Evolutionary conservation across 2,888 invertebrate species (phyloP).

Genomic region (Ormyrus rosae): DNA sequence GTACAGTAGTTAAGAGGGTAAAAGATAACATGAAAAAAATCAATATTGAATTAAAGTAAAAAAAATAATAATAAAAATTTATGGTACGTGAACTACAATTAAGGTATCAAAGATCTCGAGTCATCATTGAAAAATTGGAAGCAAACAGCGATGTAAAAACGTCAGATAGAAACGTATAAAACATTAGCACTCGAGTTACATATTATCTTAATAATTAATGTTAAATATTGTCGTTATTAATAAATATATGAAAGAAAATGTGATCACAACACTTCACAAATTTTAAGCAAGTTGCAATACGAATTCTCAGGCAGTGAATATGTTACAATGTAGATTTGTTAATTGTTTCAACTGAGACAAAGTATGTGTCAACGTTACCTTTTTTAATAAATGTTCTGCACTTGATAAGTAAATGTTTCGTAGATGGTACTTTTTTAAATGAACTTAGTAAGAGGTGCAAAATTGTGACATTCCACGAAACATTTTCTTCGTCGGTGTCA

Average conservation of each 20-base stretch:
- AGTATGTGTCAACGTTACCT: background rate
- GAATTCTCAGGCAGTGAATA: too few relatives aligned
- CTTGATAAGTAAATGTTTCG: slow-evolving; percentile 11
- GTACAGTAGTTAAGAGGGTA: slow-evolving; percentile 59
- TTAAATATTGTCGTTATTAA: slow-evolving; percentile 4
- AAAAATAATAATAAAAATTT: slow-evolving; percentile 50
- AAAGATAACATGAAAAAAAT: slow-evolving; percentile 49
- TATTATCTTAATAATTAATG: slow-evolving; percentile 24
- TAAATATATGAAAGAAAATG: background rate
- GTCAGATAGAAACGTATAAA: slow-evolving; percentile 28
- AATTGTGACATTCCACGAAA: background rate
- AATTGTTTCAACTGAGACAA: slow-evolving; percentile 6
- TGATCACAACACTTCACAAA: too few relatives aligned
- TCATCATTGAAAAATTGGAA: slow-evolving; percentile 1
- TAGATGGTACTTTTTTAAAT: background rate
- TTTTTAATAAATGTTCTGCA: slow-evolving; percentile 5
- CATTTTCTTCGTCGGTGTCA: background rate
- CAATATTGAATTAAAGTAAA: slow-evolving; percentile 20
- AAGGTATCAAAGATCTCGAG: slow-evolving; percentile 54
- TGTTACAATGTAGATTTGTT: background rate
- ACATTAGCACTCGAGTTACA: background rate
- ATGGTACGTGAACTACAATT: slow-evolving; percentile 55
- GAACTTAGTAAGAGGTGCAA: background rate
- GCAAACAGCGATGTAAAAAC: background rate
- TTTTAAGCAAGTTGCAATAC: too few relatives aligned